phyloP scores from a whole-genome alignment of 2,888 invertebrate species.

The Melieria crassipennis region DNA sequence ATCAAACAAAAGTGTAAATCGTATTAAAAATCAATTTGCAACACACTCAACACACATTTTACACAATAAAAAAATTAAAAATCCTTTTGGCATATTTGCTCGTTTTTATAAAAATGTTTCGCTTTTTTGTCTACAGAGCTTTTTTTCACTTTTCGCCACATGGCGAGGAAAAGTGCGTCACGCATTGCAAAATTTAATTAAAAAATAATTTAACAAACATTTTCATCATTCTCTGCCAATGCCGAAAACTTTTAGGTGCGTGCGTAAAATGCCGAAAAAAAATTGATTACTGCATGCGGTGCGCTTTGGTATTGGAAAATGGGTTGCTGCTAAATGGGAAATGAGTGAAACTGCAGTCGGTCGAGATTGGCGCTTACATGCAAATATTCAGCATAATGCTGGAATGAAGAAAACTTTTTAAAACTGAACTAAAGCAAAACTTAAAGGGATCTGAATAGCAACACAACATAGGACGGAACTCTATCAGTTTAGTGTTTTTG shows the following conservation, averaged over 20 bases:
- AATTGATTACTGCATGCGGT: neutral
- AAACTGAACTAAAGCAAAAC: too few relatives aligned
- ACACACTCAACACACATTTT: neutral
- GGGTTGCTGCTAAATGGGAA: neutral
- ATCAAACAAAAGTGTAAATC: slow-evolving; percentile 7
- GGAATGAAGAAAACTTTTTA: neutral
- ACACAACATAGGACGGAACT: too few relatives aligned
- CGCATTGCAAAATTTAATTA: slow-evolving; percentile 32
- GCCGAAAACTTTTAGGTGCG: too few relatives aligned
- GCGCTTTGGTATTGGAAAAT: neutral
- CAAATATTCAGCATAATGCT: neutral
- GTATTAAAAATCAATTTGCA: slow-evolving; percentile 37
- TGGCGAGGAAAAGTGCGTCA: neutral
- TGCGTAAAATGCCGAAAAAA: neutral
- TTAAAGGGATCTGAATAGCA: too few relatives aligned
- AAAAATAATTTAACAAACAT: slow-evolving; percentile 37
- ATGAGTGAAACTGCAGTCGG: neutral
- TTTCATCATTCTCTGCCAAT: neutral
- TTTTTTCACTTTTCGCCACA: too few relatives aligned
- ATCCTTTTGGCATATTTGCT: too few relatives aligned
- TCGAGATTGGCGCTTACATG: neutral
- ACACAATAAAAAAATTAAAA: neutral
- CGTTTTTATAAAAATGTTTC: too few relatives aligned
- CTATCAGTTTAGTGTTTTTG: too few relatives aligned
- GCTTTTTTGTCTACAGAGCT: too few relatives aligned